Percentiles rank a stretch among this genome's conserved stretches.
phyloP scores from a whole-genome alignment of 1,140 invertebrate species.

The Zaprionus kolodkinae region DNA sequence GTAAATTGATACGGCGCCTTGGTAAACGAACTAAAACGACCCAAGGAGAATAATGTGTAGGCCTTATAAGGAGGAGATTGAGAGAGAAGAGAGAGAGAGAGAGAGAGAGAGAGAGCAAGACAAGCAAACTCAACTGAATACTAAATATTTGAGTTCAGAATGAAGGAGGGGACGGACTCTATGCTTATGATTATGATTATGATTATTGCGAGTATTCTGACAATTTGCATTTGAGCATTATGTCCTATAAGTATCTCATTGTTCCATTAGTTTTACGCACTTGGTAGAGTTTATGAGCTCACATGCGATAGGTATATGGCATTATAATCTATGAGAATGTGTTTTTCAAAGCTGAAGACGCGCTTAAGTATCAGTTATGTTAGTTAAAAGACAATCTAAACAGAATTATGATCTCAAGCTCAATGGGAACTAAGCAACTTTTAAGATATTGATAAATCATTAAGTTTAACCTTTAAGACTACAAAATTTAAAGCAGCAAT shows the following conservation, averaged over 20 bases:
- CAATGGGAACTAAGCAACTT: too few relatives aligned
- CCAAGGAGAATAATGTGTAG: background rate
- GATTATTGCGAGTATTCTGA: constrained; percentile 63
- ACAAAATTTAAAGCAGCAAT: too few relatives aligned
- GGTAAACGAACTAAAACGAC: constrained; percentile 35
- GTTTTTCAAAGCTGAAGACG: background rate
- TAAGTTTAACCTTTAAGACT: too few relatives aligned
- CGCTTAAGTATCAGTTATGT: too few relatives aligned
- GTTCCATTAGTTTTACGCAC: constrained; percentile 48
- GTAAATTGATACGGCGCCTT: constrained; percentile 72
- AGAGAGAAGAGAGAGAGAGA: background rate
- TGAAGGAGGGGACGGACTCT: background rate
- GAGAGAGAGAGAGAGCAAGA: background rate
- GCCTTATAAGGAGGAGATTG: background rate
- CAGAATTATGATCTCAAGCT: too few relatives aligned
- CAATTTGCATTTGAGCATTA: constrained; percentile 65
- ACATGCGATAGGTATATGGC: background rate
- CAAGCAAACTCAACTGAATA: constrained; percentile 17
- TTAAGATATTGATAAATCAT: too few relatives aligned
- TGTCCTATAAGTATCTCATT: constrained; percentile 42
- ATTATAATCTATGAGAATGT: background rate
- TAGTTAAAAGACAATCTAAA: too few relatives aligned
- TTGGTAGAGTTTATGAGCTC: background rate
- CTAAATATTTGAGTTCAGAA: constrained; percentile 18
- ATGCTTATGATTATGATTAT: constrained; percentile 55